phyloP scores from a whole-genome alignment of 1,140 invertebrate genomes.

The Charaxes varanes region DNA sequence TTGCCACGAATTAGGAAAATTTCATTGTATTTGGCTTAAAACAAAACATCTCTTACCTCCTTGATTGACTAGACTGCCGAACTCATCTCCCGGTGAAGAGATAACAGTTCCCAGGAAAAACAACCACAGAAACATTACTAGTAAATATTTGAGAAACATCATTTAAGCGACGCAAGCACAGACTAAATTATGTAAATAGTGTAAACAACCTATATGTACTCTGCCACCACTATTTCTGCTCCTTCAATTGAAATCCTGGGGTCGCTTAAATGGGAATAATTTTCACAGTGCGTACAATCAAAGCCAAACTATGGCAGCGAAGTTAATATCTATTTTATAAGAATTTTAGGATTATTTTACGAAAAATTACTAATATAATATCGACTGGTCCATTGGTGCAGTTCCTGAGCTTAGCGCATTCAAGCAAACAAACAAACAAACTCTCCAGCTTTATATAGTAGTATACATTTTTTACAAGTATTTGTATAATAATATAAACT shows the following conservation, averaged over 20 bases:
- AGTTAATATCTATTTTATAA: no score
- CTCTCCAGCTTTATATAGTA: no score
- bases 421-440: no score
- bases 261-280: conserved; percentile 51
- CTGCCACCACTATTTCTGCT: conserved; percentile 44
- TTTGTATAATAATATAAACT: no score
- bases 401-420: no score
- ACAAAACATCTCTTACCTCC: conserved; percentile 32
- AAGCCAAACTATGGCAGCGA: no score
- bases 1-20: no score
- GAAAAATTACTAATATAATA: no score
- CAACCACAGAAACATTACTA: conserved; percentile 35
- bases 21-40: conserved; percentile 1
- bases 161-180: conserved; percentile 14
- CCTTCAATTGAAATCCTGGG: conserved; percentile 57
- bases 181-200: conserved; percentile 43
- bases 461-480: no score
- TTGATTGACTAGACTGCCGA: conserved; percentile 31
- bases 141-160: conserved; percentile 25
- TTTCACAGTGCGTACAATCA: conserved; percentile 37
- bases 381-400: no score
- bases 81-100: conserved; percentile 36
- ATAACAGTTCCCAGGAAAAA: conserved; percentile 30
- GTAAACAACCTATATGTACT: conserved; percentile 49
- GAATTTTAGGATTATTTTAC: no score